Conservation (phyloP, 2,797 vertebrate genomes). For the Peromyscus melanophrys region DNA sequence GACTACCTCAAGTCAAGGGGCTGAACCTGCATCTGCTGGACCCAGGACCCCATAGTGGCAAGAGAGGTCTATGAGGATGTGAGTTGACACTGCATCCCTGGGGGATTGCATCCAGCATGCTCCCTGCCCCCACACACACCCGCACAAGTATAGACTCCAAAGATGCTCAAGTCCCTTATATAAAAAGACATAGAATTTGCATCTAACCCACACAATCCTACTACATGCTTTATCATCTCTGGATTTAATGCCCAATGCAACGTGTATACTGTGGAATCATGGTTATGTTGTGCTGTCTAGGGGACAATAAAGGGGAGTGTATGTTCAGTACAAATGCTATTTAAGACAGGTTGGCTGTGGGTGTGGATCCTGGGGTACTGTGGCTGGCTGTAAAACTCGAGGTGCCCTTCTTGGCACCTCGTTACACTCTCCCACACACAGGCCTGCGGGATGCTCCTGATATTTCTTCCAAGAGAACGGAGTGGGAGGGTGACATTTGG, state of each 20-base stretch:
- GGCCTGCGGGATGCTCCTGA: background rate
- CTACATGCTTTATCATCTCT: background rate
- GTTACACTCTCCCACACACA: background rate
- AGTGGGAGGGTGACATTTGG: background rate
- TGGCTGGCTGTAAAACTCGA: background rate
- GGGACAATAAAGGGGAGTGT: background rate
- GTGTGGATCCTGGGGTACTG: background rate
- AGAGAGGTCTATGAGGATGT: background rate
- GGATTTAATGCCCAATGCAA: background rate
- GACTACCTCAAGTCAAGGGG: background rate
- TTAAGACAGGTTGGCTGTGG: background rate
- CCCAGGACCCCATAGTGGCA: background rate
- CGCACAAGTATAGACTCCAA: background rate
- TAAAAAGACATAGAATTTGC: background rate
- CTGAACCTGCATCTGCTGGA: background rate
- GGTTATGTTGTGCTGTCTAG: background rate
- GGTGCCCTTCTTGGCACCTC: background rate
- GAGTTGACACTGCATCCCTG: background rate
- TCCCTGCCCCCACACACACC: background rate
- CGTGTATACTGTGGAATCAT: background rate
- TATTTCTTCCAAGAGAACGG: background rate
- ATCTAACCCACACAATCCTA: background rate
- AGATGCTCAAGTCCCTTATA: background rate
- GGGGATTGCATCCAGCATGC: background rate
- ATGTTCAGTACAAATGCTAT: background rate